Conservation (phyloP, 2,797 vertebrate genomes). For the Peromyscus nudipes region DNA sequence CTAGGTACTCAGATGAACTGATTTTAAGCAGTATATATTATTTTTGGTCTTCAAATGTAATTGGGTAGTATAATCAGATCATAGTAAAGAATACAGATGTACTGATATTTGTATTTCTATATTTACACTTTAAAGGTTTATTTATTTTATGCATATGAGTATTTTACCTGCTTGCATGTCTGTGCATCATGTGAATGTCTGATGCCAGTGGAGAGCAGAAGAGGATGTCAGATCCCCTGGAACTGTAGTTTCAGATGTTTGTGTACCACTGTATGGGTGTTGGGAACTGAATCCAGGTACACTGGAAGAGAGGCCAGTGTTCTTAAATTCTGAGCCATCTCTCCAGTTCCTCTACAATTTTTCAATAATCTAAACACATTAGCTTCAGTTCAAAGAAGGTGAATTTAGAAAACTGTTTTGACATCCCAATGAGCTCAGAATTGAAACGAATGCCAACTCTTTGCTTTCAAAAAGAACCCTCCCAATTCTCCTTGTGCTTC, state of each 20-base stretch:
- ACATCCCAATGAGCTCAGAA: neutral
- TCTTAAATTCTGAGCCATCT: neutral
- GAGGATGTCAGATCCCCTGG: neutral
- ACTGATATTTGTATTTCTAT: neutral
- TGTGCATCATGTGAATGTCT: neutral
- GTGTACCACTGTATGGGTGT: too few relatives aligned
- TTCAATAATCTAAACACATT: constrained; percentile 49
- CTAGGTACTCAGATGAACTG: neutral
- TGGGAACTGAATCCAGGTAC: neutral
- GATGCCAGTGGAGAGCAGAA: neutral
- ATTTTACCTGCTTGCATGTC: neutral
- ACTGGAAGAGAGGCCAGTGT: neutral
- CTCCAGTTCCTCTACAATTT: neutral
- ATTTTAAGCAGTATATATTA: neutral
- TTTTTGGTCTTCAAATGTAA: constrained; percentile 26
- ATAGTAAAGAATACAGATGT: neutral
- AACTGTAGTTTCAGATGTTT: neutral
- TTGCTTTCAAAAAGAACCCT: constrained; percentile 28
- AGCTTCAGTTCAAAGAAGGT: neutral
- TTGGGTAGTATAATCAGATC: neutral
- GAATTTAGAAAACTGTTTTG: constrained; percentile 50
- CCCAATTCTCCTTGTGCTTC: neutral
- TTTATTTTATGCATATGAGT: neutral
- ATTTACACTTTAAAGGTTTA: neutral
- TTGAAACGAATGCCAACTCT: neutral